These are phyloP conservation scores for Aphelenchoides besseyi DNA, from an alignment of 1,140 invertebrate genomes.

Conservation along the genomic window DNA sequence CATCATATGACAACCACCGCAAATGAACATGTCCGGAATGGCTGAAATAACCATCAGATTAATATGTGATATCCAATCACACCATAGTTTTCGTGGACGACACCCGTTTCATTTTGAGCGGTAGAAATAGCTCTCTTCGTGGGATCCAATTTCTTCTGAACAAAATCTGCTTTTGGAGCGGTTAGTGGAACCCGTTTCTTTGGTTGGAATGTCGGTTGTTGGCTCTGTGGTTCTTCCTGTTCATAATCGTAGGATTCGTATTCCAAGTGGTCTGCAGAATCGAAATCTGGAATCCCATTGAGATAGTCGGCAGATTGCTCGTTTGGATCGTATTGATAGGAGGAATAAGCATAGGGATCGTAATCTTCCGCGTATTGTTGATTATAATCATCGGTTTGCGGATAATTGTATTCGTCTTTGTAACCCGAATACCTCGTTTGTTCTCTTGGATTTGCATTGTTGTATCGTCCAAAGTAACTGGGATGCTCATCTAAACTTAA, in stretches of 20 bases:
- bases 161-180: not conserved
- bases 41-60: not conserved
- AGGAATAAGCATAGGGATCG: not conserved
- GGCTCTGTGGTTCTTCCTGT: not conserved
- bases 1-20: not conserved
- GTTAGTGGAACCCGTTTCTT: not conserved
- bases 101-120: not conserved
- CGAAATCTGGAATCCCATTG: not conserved
- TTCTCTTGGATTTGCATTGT: too few relatives aligned
- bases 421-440: not conserved
- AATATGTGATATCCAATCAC: not conserved
- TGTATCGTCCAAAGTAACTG: too few relatives aligned
- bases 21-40: not conserved
- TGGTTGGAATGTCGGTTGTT: not conserved
- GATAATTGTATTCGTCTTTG: not conserved
- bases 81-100: not conserved
- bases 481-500: too few relatives aligned
- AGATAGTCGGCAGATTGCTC: not conserved
- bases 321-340: not conserved
- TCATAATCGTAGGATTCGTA: not conserved
- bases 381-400: not conserved
- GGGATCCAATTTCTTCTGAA: not conserved
- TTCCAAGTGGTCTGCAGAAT: not conserved
- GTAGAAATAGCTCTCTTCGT: not conserved
- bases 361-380: not conserved